Evolutionary conservation across 2,888 invertebrate species (phyloP).

Genomic region (Craniophora ligustri): DNA sequence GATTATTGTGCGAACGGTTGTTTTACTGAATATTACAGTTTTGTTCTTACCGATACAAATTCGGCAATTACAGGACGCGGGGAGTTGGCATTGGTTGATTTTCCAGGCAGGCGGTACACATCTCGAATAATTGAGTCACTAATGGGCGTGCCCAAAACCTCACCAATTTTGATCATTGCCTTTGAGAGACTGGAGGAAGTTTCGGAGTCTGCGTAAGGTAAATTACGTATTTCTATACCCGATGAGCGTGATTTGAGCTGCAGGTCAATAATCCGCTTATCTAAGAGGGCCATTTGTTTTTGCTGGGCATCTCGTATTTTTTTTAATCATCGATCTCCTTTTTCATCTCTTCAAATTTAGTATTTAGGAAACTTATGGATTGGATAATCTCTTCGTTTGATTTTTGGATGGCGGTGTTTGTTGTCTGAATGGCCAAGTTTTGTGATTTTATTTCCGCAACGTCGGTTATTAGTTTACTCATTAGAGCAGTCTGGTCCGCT

Average conservation of each 20-base stretch:
- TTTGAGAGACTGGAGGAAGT: too few species aligned
- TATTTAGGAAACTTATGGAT: conserved; percentile 14
- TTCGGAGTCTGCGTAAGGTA: conserved; percentile 1
- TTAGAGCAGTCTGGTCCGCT: conserved; percentile 2
- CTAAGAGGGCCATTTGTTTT: conserved; percentile 1
- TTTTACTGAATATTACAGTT: conserved; percentile 1
- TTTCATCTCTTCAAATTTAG: conserved; percentile 13
- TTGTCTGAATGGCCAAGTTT: conserved; percentile 3
- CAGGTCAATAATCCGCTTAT: too few species aligned
- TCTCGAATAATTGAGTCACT: not conserved
- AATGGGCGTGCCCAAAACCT: not conserved
- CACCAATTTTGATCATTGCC: too few species aligned
- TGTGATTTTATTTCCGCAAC: conserved; percentile 13
- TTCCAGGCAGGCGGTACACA: conserved; percentile 9
- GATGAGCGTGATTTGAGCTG: conserved; percentile 2
- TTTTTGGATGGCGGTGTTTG: not conserved
- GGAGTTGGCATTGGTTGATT: not conserved
- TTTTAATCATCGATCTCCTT: conserved; percentile 1
- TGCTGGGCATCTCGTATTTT: conserved; percentile 6
- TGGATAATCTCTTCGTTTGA: conserved; percentile 6
- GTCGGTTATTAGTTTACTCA: conserved; percentile 1
- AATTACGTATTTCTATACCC: conserved; percentile 6
- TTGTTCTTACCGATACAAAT: not conserved
- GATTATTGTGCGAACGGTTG: not conserved
- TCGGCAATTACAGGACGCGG: conserved; percentile 4